These are phyloP conservation scores for Pteropus rufus DNA, from an alignment of 2,797 vertebrate species.

Conservation along the genomic window DNA sequence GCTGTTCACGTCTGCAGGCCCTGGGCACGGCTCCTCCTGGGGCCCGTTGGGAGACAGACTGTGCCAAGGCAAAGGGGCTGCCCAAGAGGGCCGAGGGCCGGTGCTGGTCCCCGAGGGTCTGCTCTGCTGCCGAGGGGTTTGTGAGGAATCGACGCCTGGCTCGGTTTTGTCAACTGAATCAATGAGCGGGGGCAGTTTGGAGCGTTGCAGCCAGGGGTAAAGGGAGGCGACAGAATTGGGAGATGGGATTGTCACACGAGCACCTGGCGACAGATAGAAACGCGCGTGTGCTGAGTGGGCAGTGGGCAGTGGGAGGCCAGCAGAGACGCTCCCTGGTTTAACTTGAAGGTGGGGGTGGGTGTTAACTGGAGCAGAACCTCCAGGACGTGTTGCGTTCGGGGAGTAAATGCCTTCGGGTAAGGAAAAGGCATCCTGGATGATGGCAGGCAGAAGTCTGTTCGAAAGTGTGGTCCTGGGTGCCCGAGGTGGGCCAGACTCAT, in stretches of 20 bases:
- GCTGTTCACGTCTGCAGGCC: rapidly evolving
- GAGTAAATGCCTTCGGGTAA: rapidly evolving
- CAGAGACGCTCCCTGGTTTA: neutral
- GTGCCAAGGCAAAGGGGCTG: neutral
- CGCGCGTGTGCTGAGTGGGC: rapidly evolving
- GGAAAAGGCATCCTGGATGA: neutral
- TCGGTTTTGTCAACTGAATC: neutral
- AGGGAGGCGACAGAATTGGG: rapidly evolving
- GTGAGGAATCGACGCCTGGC: rapidly evolving
- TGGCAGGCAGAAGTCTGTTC: rapidly evolving
- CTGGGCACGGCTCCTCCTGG: rapidly evolving
- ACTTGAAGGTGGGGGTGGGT: too few relatives aligned
- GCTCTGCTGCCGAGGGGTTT: rapidly evolving
- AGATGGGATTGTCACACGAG: neutral
- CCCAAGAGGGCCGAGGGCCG: too few relatives aligned
- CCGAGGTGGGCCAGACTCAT: rapidly evolving
- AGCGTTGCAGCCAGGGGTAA: neutral
- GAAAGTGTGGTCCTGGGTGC: neutral
- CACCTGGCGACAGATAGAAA: neutral
- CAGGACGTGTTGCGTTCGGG: neutral
- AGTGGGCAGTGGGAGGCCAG: neutral
- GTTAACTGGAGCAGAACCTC: neutral
- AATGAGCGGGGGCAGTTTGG: neutral
- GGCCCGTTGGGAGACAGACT: neutral
- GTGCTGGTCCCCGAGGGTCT: too few relatives aligned